Evolutionary conservation across 2,888 invertebrate genomes (phyloP).

Genomic region (Cerastoderma edule): DNA sequence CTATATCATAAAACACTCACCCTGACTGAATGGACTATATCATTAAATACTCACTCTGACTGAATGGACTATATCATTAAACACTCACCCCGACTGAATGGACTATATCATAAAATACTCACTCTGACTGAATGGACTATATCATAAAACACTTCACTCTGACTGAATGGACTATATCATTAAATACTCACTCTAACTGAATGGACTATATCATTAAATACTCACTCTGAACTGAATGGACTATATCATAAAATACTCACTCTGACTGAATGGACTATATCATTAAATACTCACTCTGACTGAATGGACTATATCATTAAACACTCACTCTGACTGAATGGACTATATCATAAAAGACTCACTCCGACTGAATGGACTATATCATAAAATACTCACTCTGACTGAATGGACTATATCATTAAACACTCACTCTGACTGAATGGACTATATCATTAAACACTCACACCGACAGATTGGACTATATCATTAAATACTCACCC

Average conservation of each 20-base stretch:
- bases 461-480: constrained; percentile 24
- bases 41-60: neutral
- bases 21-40: no score
- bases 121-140: no score
- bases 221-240: no score
- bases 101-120: neutral
- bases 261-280: neutral
- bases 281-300: neutral
- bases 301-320: neutral
- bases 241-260: neutral
- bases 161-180: neutral
- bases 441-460: neutral
- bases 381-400: neutral
- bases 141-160: no score
- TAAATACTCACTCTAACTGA: neutral
- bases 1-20: neutral
- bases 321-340: constrained; percentile 18
- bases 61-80: neutral
- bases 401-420: neutral
- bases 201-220: neutral
- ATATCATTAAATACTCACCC: no score
- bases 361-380: neutral
- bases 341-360: no score
- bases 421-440: neutral
- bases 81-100: neutral